Conservation (phyloP, 1,140 invertebrate genomes). For the Cecropterus lyciades region DNA sequence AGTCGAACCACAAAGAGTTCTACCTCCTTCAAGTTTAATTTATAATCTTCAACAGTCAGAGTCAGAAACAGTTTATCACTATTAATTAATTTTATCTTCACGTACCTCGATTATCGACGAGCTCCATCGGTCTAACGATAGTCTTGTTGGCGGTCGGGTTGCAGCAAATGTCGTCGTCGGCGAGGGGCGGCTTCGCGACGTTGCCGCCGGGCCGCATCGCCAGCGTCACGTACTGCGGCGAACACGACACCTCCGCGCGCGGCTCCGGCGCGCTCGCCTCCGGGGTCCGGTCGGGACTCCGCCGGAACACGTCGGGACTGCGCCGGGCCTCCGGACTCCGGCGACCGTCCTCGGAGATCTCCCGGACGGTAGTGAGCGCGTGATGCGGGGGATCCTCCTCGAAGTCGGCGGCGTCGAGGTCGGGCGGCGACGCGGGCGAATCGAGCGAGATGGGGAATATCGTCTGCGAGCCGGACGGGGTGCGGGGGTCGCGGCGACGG, state of each 20-base stretch:
- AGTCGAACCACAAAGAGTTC: too few species aligned
- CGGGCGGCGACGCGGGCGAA: constrained; percentile 54
- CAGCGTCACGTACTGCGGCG: constrained; percentile 62
- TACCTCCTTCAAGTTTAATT: too few species aligned
- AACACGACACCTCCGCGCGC: constrained; percentile 42
- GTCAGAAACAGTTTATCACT: too few species aligned
- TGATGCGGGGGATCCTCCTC: constrained; percentile 50
- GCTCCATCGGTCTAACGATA: constrained; percentile 40
- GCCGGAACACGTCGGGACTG: constrained; percentile 13
- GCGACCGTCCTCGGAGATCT: constrained; percentile 60
- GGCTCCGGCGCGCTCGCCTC: constrained; percentile 8
- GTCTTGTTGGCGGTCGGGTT: constrained; percentile 53
- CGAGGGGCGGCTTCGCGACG: constrained; percentile 23
- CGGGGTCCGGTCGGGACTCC: constrained; percentile 17
- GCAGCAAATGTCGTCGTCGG: constrained; percentile 46
- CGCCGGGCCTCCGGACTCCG: constrained; percentile 37
- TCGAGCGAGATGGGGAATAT: constrained; percentile 64
- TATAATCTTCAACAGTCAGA: too few species aligned
- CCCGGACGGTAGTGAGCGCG: constrained; percentile 60
- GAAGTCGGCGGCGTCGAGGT: constrained; percentile 36
- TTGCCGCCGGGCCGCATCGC: constrained; percentile 24
- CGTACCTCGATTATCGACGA: background rate
- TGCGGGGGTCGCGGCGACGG: constrained; percentile 38
- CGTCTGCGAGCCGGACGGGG: constrained; percentile 58
- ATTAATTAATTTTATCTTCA: too few species aligned